These are phyloP conservation scores for Apeira syringaria DNA, from an alignment of 2,888 invertebrate genomes.

Conservation along the genomic window DNA sequence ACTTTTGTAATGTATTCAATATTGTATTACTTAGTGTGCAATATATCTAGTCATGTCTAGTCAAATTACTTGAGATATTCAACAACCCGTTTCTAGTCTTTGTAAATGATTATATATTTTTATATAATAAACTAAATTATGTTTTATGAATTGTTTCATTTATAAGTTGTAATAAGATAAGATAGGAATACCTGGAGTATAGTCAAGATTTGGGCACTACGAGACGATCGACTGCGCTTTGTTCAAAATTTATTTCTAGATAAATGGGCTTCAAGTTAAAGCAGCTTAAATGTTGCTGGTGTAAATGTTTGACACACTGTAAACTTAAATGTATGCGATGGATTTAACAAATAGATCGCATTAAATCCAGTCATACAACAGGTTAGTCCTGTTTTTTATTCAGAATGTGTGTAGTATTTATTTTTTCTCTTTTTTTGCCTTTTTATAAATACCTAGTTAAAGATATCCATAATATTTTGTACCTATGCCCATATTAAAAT, in stretches of 20 bases:
- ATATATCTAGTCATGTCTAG: conserved; percentile 72
- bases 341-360: conserved; percentile 1
- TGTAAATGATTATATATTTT: conserved; percentile 55
- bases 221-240: conserved; percentile 77
- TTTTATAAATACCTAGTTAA: not conserved
- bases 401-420: conserved; percentile 2
- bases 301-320: conserved; percentile 1
- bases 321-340: conserved; percentile 6
- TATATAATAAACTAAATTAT: conserved; percentile 67
- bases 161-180: conserved; percentile 35
- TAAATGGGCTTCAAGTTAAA: conserved; percentile 58
- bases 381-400: conserved; percentile 23
- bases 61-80: conserved; percentile 45
- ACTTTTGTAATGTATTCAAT: conserved; percentile 37
- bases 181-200: conserved; percentile 33
- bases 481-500: conserved; percentile 16
- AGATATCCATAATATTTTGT: not conserved
- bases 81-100: conserved; percentile 48
- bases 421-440: not conserved
- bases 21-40: conserved; percentile 52
- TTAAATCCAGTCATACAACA: conserved; percentile 7
- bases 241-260: conserved; percentile 56
- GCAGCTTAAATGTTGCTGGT: conserved; percentile 12
- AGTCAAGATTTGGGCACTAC: conserved; percentile 58
- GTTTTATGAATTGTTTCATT: conserved; percentile 73